These are phyloP conservation scores for Saguinus imperator DNA, from an alignment of 2,113 vertebrate species.

Conservation along the genomic window DNA sequence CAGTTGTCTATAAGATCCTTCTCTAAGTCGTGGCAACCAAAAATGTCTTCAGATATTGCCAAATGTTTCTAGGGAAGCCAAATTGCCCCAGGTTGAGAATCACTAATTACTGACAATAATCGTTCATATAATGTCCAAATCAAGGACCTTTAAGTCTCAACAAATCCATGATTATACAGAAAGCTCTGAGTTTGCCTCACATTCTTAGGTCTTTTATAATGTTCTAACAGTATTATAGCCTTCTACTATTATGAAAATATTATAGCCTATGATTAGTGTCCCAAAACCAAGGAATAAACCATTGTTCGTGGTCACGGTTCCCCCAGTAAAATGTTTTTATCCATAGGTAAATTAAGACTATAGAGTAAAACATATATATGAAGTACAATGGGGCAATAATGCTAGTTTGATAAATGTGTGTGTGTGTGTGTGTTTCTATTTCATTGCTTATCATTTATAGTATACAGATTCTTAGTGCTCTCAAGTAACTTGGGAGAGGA, in stretches of 20 bases:
- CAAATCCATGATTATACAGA: neutral
- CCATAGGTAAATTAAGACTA: neutral
- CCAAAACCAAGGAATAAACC: neutral
- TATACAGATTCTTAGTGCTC: neutral
- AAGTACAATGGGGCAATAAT: neutral
- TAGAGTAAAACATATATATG: neutral
- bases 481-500: neutral
- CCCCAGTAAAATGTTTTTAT: neutral
- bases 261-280: neutral
- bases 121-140: neutral
- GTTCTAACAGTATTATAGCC: neutral
- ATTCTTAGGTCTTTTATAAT: neutral
- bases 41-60: neutral
- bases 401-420: neutral
- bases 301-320: neutral
- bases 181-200: neutral
- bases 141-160: neutral
- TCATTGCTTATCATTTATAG: neutral
- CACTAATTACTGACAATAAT: neutral
- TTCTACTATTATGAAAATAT: neutral
- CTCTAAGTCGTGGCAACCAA: neutral
- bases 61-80: neutral
- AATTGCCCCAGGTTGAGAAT: neutral
- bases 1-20: accelerated
- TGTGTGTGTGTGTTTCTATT: neutral